These are phyloP conservation scores for Lytechinus variegatus DNA, from an alignment of 35 echinoderm and acorn worm genomes.

Conservation along the genomic window DNA sequence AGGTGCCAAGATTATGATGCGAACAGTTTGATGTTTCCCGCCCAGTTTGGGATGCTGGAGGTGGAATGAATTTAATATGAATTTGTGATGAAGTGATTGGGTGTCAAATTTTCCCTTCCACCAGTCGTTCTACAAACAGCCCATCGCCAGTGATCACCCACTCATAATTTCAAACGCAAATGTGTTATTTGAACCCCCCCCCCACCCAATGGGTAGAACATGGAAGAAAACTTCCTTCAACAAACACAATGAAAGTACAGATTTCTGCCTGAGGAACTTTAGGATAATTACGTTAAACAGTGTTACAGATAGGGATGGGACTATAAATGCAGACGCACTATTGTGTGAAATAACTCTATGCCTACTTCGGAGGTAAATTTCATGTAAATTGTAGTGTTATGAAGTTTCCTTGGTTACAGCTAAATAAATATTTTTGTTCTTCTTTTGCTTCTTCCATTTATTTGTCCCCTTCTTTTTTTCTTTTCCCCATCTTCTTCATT, in stretches of 20 bases:
- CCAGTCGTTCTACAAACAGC: background rate
- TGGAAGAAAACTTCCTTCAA: background rate
- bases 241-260: background rate
- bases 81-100: background rate
- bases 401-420: too few relatives aligned
- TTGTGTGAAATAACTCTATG: too few relatives aligned
- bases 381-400: too few relatives aligned
- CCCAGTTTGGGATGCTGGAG: background rate
- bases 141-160: background rate
- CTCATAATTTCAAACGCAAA: background rate
- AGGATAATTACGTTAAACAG: too few relatives aligned
- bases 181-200: background rate
- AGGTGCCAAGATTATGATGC: background rate
- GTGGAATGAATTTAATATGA: constrained; percentile 31
- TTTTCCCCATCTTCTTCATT: background rate
- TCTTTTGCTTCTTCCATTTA: background rate
- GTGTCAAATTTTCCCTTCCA: constrained; percentile 1
- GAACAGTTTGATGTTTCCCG: constrained; percentile 27
- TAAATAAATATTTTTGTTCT: too few relatives aligned
- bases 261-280: background rate
- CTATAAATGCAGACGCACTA: too few relatives aligned
- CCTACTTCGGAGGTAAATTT: too few relatives aligned
- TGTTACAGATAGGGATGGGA: too few relatives aligned
- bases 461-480: background rate
- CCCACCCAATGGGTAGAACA: background rate